Evolutionary conservation across 2,888 invertebrate genomes (phyloP), one percentile per base, ranked within the genome.

Genomic region (Coenonympha glycerion): DNA sequence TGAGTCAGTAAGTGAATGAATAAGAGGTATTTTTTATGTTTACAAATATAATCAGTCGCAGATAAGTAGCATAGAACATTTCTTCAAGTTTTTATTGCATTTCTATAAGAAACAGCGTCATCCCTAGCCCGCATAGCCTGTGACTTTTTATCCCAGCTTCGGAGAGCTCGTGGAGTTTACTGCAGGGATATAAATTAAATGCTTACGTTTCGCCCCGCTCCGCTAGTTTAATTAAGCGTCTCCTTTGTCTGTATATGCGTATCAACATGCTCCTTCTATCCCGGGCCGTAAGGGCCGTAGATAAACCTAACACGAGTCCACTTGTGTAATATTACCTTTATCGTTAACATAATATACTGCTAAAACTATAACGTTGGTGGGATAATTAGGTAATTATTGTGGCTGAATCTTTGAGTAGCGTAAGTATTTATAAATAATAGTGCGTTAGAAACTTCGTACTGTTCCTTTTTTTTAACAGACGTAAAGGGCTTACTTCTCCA

Each of bases 141-240:
- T 69, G 55, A 56, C 56, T 62, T 75, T 66, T 63, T 39, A 57
- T 67, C 71, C 64, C 60, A 56, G 64, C n/a, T 65, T 66, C 66
- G 69, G 74, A 75, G 73, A 76, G 71, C 76, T 73, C 81, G 85
- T 79, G 80, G 78, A 83, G 77, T 84, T 79, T 84, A 85, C 84
- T 85, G 86, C 86, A 83, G 83, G 79, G 78, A 79, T 84, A 85
- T 86, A 86, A 85, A 86, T 85, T 86, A 82, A 85, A 84, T 83
- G 86, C 86, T 85, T 86, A 83, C 86, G 82, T 85, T 85, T 85
- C 78, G 81, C 79, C 75, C 75, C 75, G 81, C 80, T 82, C 69
- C 71, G 79, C 83, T 82, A 82, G 84, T 85, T 86, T 87, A 86
- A 87, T 86, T 86, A 86, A 86, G 83, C 82, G 78, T 79, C 79